Base-by-base conservation (phyloP, 2,797 vertebrate genomes). In the Manis javanica region DNA sequence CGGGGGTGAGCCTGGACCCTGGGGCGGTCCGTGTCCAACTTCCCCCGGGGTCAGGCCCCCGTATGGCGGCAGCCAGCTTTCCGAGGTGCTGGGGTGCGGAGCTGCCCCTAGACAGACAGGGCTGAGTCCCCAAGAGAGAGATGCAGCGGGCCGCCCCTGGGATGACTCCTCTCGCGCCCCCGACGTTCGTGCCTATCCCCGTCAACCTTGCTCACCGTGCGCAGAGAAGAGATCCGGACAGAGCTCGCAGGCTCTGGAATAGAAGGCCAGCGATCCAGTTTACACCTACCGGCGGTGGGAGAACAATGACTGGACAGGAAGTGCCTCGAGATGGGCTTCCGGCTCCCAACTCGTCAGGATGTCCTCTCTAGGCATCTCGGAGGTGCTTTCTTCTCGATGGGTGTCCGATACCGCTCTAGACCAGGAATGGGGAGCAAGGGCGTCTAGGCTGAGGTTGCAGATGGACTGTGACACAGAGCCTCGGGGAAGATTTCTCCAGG, bases 261-360 rank as follows among this genome's bases (percentile, higher is more conserved):
- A n/a, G 1, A 19, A 31, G 0, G 4, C 21, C 5, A 0, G 5
- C 26, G 2, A 34, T 4, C 10, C 49, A 1, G 13, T 29, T 71
- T 0, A 5, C 59, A 8, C 26, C 59, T 0, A 12, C 39, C 59
- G 64, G 96, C 59, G 64, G 96, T 42, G 16, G 21, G 55, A 97
- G 97, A 98, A 98, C 97, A 97, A 98, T 96, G 92, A 97, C 77
- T 96, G 96, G 96, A 97, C 97, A 94, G 97, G 97, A 98, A 98
- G 95, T 96, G 78, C 78, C 92, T 51, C 3, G 23, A 68, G 21
- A n/a, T 10, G 61, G 82, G 72, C 95, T 97, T 97, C 97, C 97
- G 96, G 96, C 77, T 87, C 57, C 74, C 53, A 26, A 57, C 69
- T 37, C 55, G 1, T n/a, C 84, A 46, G 37, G 24, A 94, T 3